Evolutionary conservation across 2,797 vertebrate genomes (phyloP).

Genomic region (Chelonia mydas): DNA sequence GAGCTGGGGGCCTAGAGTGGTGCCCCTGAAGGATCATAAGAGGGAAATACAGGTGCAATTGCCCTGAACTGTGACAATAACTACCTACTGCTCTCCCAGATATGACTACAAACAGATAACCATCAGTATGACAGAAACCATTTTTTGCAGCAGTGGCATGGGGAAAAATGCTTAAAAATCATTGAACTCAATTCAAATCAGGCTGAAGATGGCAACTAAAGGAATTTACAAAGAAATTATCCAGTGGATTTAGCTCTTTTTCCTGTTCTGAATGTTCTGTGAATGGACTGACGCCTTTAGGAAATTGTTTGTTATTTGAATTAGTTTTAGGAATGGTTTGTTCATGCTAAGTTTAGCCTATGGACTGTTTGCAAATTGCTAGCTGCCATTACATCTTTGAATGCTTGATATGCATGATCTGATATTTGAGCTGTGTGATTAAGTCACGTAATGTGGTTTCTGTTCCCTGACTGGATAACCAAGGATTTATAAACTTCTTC

Average conservation of each 20-base stretch:
- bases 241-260: neutral
- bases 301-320: neutral
- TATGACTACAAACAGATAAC: neutral
- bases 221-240: neutral
- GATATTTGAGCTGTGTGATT: neutral
- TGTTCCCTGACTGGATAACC: neutral
- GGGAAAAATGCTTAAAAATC: neutral
- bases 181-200: neutral
- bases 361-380: neutral
- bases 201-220: neutral
- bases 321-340: neutral
- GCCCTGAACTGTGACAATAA: neutral
- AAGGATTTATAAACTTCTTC: neutral
- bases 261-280: neutral
- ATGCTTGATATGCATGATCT: neutral
- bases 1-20: neutral
- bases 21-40: neutral
- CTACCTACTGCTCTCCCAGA: neutral
- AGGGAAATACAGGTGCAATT: neutral
- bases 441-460: neutral
- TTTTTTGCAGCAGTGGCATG: neutral
- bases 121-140: neutral
- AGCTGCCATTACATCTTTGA: neutral
- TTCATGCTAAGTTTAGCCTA: neutral
- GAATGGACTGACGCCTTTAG: fast-evolving